phyloP scores from a whole-genome alignment of 2,113 vertebrate genomes.

The Eudyptes chrysolophus region DNA sequence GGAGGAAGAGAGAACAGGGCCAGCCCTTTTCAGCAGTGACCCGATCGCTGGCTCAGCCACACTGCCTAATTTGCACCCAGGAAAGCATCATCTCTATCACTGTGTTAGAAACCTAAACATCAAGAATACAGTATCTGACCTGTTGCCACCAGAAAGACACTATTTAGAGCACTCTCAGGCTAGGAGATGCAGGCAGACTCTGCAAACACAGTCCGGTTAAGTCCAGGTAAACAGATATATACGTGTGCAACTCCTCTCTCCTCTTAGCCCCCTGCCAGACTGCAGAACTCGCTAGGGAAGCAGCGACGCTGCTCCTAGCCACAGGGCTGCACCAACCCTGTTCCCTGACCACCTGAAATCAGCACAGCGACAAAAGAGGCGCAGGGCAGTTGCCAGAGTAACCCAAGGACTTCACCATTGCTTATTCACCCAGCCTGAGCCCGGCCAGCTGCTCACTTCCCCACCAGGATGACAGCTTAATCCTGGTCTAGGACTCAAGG shows the following conservation, averaged over 20 bases:
- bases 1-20: not conserved
- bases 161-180: not conserved
- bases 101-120: not conserved
- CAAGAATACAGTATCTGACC: rapidly evolving
- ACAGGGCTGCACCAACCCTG: not conserved
- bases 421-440: not conserved
- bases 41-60: rapidly evolving
- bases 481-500: not conserved
- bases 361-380: not conserved
- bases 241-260: not conserved
- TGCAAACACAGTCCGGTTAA: not conserved
- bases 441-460: not conserved
- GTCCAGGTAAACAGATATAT: rapidly evolving
- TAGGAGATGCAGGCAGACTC: not conserved
- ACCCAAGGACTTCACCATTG: not conserved
- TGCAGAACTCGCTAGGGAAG: not conserved
- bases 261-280: not conserved
- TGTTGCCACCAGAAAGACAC: not conserved
- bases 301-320: not conserved
- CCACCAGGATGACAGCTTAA: not conserved
- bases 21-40: not conserved
- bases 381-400: not conserved
- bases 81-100: not conserved
- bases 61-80: not conserved
- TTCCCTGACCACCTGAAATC: not conserved